Base-by-base conservation (phyloP, 2,888 invertebrate species). In the Pyrocoelia pectoralis region DNA sequence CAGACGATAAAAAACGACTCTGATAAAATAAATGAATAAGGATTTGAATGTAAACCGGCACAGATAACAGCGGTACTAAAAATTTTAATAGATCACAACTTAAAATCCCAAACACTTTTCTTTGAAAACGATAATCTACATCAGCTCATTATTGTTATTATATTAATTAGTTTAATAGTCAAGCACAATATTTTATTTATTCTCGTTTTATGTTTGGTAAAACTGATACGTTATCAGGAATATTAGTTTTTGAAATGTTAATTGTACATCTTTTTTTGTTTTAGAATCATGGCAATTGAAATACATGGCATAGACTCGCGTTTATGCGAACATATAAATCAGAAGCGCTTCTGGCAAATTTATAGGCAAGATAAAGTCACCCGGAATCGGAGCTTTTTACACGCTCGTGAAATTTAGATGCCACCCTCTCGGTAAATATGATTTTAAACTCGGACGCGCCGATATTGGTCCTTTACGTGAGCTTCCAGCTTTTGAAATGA, bases 291-390 rank as follows among this genome's bases (percentile, higher is more conserved):
- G 33, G 65, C 61, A 65, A 65, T 61, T 65, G 65, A 65, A 65
- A 65, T 61, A 65, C 65, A 61, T 50, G 61, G 65, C 60, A 65
- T 65, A 65, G 65, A 65, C 61, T 65, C 57, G 65, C 65, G 79
- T 81, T 81, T 81, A 81, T 80, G 79, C 79, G 80, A 78, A 79
- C 80, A 78, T 78, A 82, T 82, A 82, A 82, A 82, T 82, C 82
- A 82, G 81, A 76, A 79, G 79, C 79, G 81, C 80, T 81, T 81
- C 81, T 82, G 81, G 80, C 81, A 80, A 82, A 82, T 82, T 82
- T 82, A 82, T 82, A 76, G 80, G 77, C 77, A 73, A 81, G 82
- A 82, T 82, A 82, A 82, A 81, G 82, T 81, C 81, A 80, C 77
- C 79, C 79, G 76, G 80, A 79, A 80, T 79, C 79, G 80, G 78